These are phyloP conservation scores for Drosophila tani DNA, from an alignment of 1,140 invertebrate species.

Conservation along the genomic window DNA sequence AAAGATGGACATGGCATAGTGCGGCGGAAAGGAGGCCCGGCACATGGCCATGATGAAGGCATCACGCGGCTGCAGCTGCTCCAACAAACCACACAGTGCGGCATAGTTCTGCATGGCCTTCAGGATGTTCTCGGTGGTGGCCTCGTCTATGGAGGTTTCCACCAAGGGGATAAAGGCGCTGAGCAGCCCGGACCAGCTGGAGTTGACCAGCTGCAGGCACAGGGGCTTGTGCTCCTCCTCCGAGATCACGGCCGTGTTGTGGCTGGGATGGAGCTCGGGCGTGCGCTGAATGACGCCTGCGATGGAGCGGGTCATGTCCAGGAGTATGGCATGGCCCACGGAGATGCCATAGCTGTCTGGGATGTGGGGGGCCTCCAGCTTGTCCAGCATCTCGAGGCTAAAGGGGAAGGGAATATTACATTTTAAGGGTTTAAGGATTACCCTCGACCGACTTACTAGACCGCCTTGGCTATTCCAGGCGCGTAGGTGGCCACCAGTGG, in stretches of 20 bases:
- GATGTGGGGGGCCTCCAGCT: constrained; percentile 95
- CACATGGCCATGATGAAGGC: constrained; percentile 97
- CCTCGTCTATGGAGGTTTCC: constrained; percentile 98
- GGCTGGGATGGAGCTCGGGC: constrained; percentile 74
- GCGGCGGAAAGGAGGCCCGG: constrained; percentile 96
- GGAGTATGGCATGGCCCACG: constrained; percentile 95
- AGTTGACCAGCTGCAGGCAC: constrained; percentile 93
- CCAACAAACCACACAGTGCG: constrained; percentile 91
- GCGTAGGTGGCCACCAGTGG: constrained; percentile 94
- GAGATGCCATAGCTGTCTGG: constrained; percentile 98
- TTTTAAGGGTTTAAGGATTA: too few relatives aligned
- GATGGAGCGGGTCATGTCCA: constrained; percentile 94
- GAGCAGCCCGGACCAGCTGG: constrained; percentile 97
- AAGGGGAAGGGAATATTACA: constrained; percentile 28
- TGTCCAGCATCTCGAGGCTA: constrained; percentile 97
- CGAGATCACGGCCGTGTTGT: constrained; percentile 85
- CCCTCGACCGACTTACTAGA: too few relatives aligned
- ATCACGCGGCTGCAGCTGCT: constrained; percentile 91
- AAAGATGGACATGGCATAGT: constrained; percentile 96
- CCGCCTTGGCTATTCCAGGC: constrained; percentile 93
- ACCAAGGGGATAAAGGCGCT: constrained; percentile 96
- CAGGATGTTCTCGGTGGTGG: constrained; percentile 94
- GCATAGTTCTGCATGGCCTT: constrained; percentile 96
- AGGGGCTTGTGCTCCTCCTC: constrained; percentile 87
- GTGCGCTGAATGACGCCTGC: constrained; percentile 79